A percentile compares a stretch with the other conserved stretches of the same genome.
These are phyloP conservation scores for Verasper variegatus DNA, from an alignment of 2,113 vertebrate species.

Conservation along the genomic window DNA sequence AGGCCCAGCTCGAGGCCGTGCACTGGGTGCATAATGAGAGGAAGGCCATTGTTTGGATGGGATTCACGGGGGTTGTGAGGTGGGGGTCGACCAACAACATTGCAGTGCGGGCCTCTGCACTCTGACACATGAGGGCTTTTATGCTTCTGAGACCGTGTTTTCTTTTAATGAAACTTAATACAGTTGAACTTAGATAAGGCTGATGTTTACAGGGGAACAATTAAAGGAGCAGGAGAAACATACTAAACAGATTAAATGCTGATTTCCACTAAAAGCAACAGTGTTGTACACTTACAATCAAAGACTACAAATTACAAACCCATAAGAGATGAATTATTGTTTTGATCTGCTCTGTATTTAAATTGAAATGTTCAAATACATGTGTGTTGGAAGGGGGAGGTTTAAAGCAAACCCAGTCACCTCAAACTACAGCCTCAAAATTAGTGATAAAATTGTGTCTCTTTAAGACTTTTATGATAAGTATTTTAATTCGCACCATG, in stretches of 20 bases:
- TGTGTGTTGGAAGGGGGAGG: no score
- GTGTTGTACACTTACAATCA: background rate
- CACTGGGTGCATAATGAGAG: conserved; percentile 75
- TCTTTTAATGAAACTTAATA: conserved; percentile 21
- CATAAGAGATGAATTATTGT: background rate
- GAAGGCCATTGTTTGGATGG: conserved; percentile 72
- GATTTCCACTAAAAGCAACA: background rate
- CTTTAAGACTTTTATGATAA: no score
- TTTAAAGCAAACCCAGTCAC: no score
- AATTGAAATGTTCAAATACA: no score
- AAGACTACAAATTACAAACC: background rate
- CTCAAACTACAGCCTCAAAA: no score
- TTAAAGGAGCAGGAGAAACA: conserved; percentile 13
- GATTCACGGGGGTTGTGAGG: conserved; percentile 52
- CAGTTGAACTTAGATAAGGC: conserved; percentile 2
- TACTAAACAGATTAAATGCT: background rate
- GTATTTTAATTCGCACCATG: no score
- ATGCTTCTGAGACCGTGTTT: conserved; percentile 38
- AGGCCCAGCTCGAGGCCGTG: conserved; percentile 66
- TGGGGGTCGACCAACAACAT: conserved; percentile 36
- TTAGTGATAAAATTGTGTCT: no score
- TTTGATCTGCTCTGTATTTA: background rate
- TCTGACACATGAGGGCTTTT: conserved; percentile 41
- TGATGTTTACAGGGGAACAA: conserved; percentile 12
- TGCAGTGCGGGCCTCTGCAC: conserved; percentile 39